Percentiles rank a stretch among this genome's conserved stretches.
phyloP scores from a whole-genome alignment of 2,888 invertebrate species.

The Lasius fuliginosus region DNA sequence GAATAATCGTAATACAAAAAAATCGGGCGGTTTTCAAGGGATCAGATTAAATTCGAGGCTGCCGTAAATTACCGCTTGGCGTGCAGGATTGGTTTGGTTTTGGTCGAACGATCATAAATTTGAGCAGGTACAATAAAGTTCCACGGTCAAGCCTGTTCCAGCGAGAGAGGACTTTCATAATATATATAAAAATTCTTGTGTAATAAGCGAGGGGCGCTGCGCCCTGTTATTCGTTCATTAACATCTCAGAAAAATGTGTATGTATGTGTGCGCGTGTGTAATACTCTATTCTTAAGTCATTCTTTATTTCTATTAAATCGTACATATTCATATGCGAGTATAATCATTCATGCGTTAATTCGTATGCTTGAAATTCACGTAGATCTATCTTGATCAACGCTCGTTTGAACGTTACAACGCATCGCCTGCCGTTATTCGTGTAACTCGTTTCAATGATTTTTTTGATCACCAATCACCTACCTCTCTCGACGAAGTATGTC shows the following conservation, averaged over 20 bases:
- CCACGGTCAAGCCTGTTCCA: slow-evolving; percentile 32
- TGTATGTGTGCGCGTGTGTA: background rate
- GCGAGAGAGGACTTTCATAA: background rate
- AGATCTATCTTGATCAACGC: slow-evolving; percentile 44
- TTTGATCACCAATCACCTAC: background rate
- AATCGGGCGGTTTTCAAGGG: background rate
- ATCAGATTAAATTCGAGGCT: background rate
- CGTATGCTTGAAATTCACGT: slow-evolving; percentile 25
- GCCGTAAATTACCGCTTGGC: slow-evolving; percentile 72
- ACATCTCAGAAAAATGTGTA: background rate
- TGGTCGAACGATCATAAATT: slow-evolving; percentile 59
- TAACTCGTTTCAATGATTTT: slow-evolving; percentile 40
- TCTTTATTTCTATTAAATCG: slow-evolving; percentile 30
- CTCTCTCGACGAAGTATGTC: slow-evolving; percentile 19
- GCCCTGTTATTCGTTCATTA: slow-evolving; percentile 19
- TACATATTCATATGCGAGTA: background rate
- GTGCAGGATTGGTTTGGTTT: slow-evolving; percentile 43
- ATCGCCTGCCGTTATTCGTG: slow-evolving; percentile 32
- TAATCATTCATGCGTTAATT: slow-evolving; percentile 33
- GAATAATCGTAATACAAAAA: background rate
- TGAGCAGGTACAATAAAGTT: slow-evolving; percentile 43
- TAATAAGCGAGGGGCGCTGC: slow-evolving; percentile 5
- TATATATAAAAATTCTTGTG: slow-evolving; percentile 1
- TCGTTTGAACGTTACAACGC: background rate
- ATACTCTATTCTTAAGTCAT: background rate